Conservation (phyloP, 2,888 invertebrate species). For the Melanotus villosus region DNA sequence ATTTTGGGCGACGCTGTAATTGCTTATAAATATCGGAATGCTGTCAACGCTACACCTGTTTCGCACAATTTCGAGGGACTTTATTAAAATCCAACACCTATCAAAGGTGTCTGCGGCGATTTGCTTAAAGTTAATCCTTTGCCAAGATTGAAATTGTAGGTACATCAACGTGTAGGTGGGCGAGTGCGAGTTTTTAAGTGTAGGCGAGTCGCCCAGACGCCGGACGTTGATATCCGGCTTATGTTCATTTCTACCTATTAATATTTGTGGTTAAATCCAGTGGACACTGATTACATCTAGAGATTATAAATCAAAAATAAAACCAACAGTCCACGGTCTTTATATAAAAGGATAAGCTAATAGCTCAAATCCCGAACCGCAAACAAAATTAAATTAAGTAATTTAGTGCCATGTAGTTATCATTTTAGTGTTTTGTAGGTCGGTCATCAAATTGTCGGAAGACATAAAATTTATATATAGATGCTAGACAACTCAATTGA, state of each 20-base stretch:
- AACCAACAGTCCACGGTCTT: no score
- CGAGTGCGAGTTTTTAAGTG: constrained; percentile 29
- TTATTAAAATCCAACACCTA: constrained; percentile 37
- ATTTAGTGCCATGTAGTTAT: constrained; percentile 11
- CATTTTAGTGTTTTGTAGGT: background rate
- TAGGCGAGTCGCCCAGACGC: constrained; percentile 38
- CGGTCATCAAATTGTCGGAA: constrained; percentile 22
- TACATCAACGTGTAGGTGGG: constrained; percentile 39
- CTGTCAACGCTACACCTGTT: constrained; percentile 41
- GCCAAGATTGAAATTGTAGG: constrained; percentile 40
- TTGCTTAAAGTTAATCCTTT: constrained; percentile 28
- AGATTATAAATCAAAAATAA: constrained; percentile 18
- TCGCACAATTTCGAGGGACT: constrained; percentile 32
- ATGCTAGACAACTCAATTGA: constrained; percentile 1
- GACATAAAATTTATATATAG: constrained; percentile 19
- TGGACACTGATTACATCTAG: constrained; percentile 5
- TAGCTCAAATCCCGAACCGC: constrained; percentile 12
- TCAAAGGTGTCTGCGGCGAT: constrained; percentile 38
- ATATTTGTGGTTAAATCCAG: constrained; percentile 12
- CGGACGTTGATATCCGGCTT: constrained; percentile 46
- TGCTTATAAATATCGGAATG: constrained; percentile 41
- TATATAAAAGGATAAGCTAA: constrained; percentile 1
- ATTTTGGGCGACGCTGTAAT: constrained; percentile 27
- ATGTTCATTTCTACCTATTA: constrained; percentile 23
- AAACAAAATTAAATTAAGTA: constrained; percentile 20